Conservation (phyloP, 2,888 invertebrate genomes). For the Azorinus chamasolen region DNA sequence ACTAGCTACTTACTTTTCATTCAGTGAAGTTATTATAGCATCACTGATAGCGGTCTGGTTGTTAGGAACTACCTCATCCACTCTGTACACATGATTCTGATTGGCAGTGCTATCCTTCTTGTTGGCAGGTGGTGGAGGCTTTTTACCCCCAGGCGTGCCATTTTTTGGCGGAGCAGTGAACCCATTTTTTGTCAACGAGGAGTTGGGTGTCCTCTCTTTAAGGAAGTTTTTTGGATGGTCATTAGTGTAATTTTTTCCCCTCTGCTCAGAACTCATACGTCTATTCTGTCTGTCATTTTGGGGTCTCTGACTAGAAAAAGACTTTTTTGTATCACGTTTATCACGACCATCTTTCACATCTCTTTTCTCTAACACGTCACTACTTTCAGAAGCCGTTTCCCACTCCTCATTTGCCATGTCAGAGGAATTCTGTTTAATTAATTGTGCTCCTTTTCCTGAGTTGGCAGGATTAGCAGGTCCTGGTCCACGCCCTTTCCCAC, state of each 20-base stretch:
- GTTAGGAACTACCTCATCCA: constrained; percentile 88
- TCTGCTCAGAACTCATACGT: constrained; percentile 50
- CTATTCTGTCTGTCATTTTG: constrained; percentile 84
- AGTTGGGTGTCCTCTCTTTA: constrained; percentile 81
- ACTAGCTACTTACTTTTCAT: constrained; percentile 80
- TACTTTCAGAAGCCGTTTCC: constrained; percentile 94
- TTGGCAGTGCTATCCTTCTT: constrained; percentile 80
- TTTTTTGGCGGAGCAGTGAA: constrained; percentile 75
- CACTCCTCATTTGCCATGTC: constrained; percentile 88
- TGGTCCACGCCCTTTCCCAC: constrained; percentile 87
- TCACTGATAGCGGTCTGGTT: constrained; percentile 88
- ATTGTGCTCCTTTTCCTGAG: constrained; percentile 76
- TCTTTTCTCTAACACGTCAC: constrained; percentile 87
- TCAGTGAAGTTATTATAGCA: constrained; percentile 84
- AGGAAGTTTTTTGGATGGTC: constrained; percentile 72
- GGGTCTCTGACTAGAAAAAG: constrained; percentile 86
- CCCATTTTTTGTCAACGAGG: constrained; percentile 80
- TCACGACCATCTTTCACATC: constrained; percentile 76
- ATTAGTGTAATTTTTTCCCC: constrained; percentile 60
- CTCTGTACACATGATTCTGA: constrained; percentile 86
- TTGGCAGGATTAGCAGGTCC: constrained; percentile 72
- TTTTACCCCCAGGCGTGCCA: constrained; percentile 75
- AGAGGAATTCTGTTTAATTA: constrained; percentile 85
- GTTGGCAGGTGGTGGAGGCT: constrained; percentile 67
- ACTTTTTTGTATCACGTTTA: constrained; percentile 82